Conservation (phyloP, 2,113 vertebrate genomes). For the Aphyosemion australe region DNA sequence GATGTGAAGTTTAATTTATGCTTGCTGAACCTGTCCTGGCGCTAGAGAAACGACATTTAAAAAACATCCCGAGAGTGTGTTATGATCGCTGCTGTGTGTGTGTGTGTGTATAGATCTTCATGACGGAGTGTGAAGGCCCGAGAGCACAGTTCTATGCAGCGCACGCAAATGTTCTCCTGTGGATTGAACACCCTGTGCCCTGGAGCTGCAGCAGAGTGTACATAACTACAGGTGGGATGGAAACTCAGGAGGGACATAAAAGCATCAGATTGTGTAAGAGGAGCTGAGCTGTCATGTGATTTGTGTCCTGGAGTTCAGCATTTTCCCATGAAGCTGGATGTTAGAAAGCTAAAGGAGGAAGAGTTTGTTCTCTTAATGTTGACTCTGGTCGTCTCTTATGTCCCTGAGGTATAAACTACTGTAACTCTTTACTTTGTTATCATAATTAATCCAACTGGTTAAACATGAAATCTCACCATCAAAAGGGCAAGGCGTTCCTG, state of each 20-base stretch:
- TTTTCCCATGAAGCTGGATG: conserved; percentile 18
- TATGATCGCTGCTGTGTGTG: conserved; percentile 7
- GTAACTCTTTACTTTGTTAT: not conserved
- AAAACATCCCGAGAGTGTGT: not conserved
- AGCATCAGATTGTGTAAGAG: not conserved
- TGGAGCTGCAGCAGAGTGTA: conserved; percentile 15
- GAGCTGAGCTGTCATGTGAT: conserved; percentile 27
- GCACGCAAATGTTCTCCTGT: conserved; percentile 28
- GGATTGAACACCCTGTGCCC: conserved; percentile 41
- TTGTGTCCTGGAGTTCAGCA: not conserved
- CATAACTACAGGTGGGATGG: conserved; percentile 62
- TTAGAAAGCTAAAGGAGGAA: not conserved
- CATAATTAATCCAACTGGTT: not conserved
- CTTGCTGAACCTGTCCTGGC: not conserved
- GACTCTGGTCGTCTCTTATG: not conserved
- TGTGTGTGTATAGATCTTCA: not conserved
- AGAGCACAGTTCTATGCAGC: conserved; percentile 7
- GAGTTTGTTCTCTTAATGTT: not conserved
- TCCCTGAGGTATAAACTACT: not conserved
- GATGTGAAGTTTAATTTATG: not conserved
- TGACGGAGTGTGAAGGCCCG: conserved; percentile 7
- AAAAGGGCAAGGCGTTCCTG: not conserved
- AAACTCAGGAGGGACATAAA: conserved; percentile 50
- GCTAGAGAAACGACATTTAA: not conserved
- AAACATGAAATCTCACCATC: not conserved